These are phyloP conservation scores for Drosophila trichaetosa DNA, from an alignment of 2,888 invertebrate genomes.

Conservation along the genomic window DNA sequence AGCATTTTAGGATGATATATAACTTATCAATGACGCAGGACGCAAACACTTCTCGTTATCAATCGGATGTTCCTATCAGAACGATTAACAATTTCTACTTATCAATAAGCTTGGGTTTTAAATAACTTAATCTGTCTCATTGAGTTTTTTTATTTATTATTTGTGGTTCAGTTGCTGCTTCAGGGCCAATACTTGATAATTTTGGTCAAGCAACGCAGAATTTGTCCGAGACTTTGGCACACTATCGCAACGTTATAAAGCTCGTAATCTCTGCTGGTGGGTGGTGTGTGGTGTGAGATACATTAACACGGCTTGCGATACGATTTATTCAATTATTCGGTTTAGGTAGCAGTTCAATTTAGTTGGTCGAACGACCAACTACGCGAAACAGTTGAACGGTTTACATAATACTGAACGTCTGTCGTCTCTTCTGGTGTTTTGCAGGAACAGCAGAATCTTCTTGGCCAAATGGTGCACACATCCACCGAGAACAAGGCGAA, in stretches of 20 bases:
- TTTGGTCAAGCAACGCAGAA: slow-evolving; percentile 1
- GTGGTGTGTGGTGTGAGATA: slow-evolving; percentile 1
- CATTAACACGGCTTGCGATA: slow-evolving; percentile 41
- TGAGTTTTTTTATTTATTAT: not conserved
- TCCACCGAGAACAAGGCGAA: slow-evolving; percentile 67
- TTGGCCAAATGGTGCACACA: slow-evolving; percentile 81
- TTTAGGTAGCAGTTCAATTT: slow-evolving; percentile 42
- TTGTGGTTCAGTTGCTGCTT: not conserved
- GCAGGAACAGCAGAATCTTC: slow-evolving; percentile 83
- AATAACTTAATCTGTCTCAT: not conserved
- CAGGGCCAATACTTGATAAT: slow-evolving; percentile 4
- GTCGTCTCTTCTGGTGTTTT: slow-evolving; percentile 22
- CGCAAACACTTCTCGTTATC: slow-evolving; percentile 34
- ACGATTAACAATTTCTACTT: slow-evolving; percentile 4
- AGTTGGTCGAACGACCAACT: slow-evolving; percentile 31
- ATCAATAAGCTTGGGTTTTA: slow-evolving; percentile 25
- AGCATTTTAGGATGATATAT: not conserved
- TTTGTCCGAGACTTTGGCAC: slow-evolving; percentile 16
- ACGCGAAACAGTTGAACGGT: slow-evolving; percentile 2
- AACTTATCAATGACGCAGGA: slow-evolving; percentile 28
- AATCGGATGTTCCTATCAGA: not conserved
- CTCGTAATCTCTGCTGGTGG: slow-evolving; percentile 47
- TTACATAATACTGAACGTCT: slow-evolving; percentile 1
- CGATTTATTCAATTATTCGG: slow-evolving; percentile 48
- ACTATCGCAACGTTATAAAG: slow-evolving; percentile 57